Base-by-base conservation (phyloP, 1,140 invertebrate genomes). In the Formica selysi region DNA sequence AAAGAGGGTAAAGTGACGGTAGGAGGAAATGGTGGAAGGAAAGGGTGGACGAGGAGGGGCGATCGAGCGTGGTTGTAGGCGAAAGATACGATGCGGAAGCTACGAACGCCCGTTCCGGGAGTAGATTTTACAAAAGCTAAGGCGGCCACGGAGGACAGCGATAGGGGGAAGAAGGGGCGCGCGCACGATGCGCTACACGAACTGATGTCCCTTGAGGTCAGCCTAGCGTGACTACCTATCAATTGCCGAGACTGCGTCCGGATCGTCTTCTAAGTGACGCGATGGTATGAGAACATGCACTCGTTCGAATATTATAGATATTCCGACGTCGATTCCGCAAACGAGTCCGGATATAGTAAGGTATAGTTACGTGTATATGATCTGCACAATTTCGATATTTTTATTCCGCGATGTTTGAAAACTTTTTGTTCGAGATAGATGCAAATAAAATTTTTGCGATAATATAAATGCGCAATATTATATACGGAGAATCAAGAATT, bases 151-250 rank as follows among this genome's bases (percentile, higher is more conserved):
- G 38, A 41, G 65, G 22, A 41, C 29, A 10, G 76, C n/a, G 38
- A 76, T 10, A 57, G 41, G 70, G 41, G 10, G 48, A 22, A 51
- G 38, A 19, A 51, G 36, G 51, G 22, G 10, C 10, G 7, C 29
- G 70, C 54, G 62, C 32, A 70, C 65, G 71, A 41, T 76, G 59
- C 73, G 78, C 73, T 89, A 86, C 90, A 89, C 87, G 87, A 91
- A 86, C 86, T 74, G 85, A 90, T 92, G 91, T 92, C 91, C 89
- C 91, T 86, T 85, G 91, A 91, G 91, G 89, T 92, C 91, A 92
- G 90, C 88, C 89, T 91, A 91, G 87, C 89, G 87, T 91, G 91
- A 90, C 91, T 92, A 91, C 90, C 91, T 92, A 92, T 91, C 91
- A 92, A 90, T 92, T 91, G 90, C 87, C 73, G 86, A 89, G 86